A percentile compares a stretch with the other conserved stretches of the same genome.
These are phyloP conservation scores for Tokudaia muenninki DNA, from an alignment of 2,797 vertebrate genomes.

Conservation along the genomic window DNA sequence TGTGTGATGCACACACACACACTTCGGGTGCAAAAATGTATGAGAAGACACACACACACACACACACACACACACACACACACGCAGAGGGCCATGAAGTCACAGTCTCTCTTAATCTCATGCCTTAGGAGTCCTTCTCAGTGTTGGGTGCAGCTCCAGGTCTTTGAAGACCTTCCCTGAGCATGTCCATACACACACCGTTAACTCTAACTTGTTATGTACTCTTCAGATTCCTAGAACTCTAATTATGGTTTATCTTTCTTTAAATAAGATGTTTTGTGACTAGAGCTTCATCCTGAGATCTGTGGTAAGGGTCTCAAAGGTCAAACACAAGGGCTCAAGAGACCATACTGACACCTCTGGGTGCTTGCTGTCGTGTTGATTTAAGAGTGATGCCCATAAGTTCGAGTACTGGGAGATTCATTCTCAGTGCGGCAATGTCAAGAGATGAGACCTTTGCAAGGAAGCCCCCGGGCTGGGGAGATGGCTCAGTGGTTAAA, in stretches of 20 bases:
- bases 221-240: neutral
- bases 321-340: neutral
- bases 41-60: too few relatives aligned
- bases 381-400: neutral
- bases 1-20: too few relatives aligned
- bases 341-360: rapidly evolving
- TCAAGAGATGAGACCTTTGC: neutral
- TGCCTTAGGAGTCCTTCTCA: neutral
- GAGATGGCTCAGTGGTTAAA: neutral
- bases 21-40: neutral
- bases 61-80: too few relatives aligned
- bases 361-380: neutral
- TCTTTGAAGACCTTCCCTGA: neutral
- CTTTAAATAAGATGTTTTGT: neutral
- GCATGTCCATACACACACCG: neutral
- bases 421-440: neutral
- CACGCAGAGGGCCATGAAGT: neutral
- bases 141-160: neutral
- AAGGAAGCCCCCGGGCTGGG: neutral
- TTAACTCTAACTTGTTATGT: neutral
- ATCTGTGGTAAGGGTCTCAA: neutral
- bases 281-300: neutral
- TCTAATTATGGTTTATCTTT: neutral
- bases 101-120: neutral
- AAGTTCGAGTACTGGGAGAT: neutral